phyloP scores from a whole-genome alignment of 2,888 invertebrate species.

The Encarsia formosa region DNA sequence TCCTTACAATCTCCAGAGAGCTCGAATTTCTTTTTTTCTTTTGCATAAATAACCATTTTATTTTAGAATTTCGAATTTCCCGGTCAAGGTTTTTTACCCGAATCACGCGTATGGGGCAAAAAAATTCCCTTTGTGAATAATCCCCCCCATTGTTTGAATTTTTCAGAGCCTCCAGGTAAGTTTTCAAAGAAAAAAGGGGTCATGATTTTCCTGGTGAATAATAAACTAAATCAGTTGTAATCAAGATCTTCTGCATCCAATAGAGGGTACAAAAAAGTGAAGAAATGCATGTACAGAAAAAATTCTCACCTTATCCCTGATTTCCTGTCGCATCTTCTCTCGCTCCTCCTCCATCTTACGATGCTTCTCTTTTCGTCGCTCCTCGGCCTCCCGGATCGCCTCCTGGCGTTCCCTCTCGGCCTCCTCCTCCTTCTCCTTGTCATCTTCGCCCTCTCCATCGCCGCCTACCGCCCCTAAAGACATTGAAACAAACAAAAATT shows the following conservation, averaged over 20 bases:
- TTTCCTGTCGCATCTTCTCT: slow-evolving; percentile 98
- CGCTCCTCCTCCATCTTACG: slow-evolving; percentile 99
- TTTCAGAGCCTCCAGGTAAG: too few species aligned
- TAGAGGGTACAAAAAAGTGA: neutral
- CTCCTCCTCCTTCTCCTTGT: slow-evolving; percentile 98
- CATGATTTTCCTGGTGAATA: too few species aligned
- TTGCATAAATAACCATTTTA: too few species aligned
- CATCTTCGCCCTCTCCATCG: slow-evolving; percentile 85
- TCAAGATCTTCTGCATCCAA: neutral
- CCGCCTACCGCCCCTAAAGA: slow-evolving; percentile 79
- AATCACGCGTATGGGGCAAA: too few species aligned
- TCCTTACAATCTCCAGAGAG: too few species aligned
- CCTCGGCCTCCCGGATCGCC: slow-evolving; percentile 96
- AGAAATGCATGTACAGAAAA: neutral
- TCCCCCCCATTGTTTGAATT: too few species aligned
- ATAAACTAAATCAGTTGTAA: too few species aligned
- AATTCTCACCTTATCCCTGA: slow-evolving; percentile 89
- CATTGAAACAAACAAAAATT: slow-evolving; percentile 27
- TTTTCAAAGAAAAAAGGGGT: too few species aligned
- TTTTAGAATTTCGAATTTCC: too few species aligned
- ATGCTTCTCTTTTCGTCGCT: slow-evolving; percentile 98
- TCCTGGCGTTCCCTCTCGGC: slow-evolving; percentile 97
- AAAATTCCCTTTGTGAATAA: too few species aligned
- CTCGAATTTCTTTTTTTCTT: too few species aligned
- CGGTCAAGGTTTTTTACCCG: too few species aligned